Evolutionary conservation across 2,797 vertebrate species (phyloP), one percentile per base, ranked within the genome.

Genomic region (Peromyscus nudipes): DNA sequence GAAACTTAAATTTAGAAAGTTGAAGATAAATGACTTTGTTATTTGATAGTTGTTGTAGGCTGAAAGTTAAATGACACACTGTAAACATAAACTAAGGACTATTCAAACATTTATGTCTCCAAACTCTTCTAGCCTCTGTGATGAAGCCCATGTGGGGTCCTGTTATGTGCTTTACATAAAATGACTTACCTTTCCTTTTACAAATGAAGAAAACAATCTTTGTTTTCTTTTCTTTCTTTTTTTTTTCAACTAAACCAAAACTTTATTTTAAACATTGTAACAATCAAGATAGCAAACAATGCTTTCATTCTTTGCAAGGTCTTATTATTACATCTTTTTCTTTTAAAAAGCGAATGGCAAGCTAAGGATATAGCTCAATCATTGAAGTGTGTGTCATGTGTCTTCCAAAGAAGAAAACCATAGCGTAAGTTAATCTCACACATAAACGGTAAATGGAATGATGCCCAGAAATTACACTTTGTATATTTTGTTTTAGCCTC

Each of bases 151-250:
- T 0, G 1, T 91, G 43, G 82, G 34, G 49, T 96, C 46, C 92
- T 88, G 91, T 37, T 62, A 12, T 88, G 62, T 85, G 55, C 81
- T 94, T 96, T 95, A 94, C 95, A 96, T 94, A 52, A 27, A 97
- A 97, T 88, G 62, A 0, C 13, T 92, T 94, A 25, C 55, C 98
- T 97, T 96, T 14, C 55, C 65, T 64, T 79, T 95, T 96, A 76
- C 40, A 96, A 97, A 93, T 4, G 7, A 0, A 79, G 29, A 95
- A 96, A 91, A 46, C 0, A 97, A 96, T 73, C n/a, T 73, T 40
- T 73, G 49, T 21, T 0, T 12, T 27, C 25, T 37, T 43, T 7
- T 4, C 10, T 82, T 96, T 97, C 81, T 86, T 85, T 13, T 52
- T 52, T 9, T 52, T 49, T 49, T 49, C 12, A 62, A 69, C 89